phyloP scores from a whole-genome alignment of 2,113 vertebrate genomes.

The Miniopterus natalensis region DNA sequence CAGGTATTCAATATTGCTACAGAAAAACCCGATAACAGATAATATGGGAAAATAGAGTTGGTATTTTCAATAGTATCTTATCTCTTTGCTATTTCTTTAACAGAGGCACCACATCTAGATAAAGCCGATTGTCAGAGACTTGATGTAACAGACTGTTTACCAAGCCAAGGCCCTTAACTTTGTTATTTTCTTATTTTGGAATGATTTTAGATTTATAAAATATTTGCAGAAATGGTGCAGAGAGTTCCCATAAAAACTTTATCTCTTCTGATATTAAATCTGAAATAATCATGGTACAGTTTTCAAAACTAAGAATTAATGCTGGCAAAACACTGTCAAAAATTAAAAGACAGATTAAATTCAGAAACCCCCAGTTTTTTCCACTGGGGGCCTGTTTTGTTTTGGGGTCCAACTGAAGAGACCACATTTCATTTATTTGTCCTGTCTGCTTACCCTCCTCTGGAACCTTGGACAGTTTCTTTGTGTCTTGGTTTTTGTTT shows the following conservation, averaged over 20 bases:
- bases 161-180: neutral
- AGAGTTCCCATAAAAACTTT: neutral
- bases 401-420: neutral
- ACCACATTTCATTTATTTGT: neutral
- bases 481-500: neutral
- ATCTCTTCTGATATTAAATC: neutral
- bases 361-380: neutral
- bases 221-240: neutral
- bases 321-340: neutral
- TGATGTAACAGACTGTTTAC: neutral
- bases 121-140: neutral
- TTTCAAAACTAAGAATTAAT: slow-evolving; percentile 17
- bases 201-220: slow-evolving; percentile 1
- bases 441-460: neutral
- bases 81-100: neutral
- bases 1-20: neutral
- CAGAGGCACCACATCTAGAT: neutral
- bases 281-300: neutral
- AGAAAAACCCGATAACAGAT: neutral
- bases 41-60: neutral
- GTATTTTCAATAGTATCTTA: neutral
- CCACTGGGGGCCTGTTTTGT: neutral
- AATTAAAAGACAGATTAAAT: neutral
- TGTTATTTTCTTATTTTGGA: slow-evolving; percentile 11
- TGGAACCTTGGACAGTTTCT: neutral